A percentile compares a stretch with the other conserved stretches of the same genome.
phyloP scores from a whole-genome alignment of 2,113 vertebrate species.

The Scartelaos histophorus region DNA sequence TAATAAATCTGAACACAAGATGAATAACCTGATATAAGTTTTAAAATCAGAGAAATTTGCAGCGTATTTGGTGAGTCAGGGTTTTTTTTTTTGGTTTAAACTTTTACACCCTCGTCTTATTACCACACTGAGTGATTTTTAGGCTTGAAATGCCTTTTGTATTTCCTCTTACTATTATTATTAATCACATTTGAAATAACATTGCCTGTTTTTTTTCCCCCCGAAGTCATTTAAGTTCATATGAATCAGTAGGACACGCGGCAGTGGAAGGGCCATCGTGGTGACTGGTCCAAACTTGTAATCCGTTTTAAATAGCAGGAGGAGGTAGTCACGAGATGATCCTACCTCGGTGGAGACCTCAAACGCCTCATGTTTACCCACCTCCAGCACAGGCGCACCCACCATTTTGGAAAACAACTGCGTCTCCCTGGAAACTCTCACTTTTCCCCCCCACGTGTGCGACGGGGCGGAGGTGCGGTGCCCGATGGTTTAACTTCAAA shows the following conservation, averaged over 20 bases:
- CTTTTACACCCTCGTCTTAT: neutral
- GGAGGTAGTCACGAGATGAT: slow-evolving; percentile 40
- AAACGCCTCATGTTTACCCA: slow-evolving; percentile 66
- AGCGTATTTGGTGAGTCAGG: neutral
- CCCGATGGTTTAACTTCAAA: slow-evolving; percentile 9
- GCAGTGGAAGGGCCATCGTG: slow-evolving; percentile 2
- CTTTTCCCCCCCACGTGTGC: neutral
- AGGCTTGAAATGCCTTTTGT: neutral
- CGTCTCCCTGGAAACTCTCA: slow-evolving; percentile 47
- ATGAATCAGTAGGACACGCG: neutral
- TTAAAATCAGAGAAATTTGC: too few relatives aligned
- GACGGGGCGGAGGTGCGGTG: slow-evolving; percentile 16
- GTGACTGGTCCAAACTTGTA: slow-evolving; percentile 57
- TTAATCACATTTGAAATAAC: neutral
- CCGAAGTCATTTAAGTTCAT: slow-evolving; percentile 9
- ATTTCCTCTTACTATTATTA: neutral
- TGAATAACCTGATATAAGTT: too few relatives aligned
- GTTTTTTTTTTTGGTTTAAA: neutral
- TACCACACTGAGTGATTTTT: too few relatives aligned
- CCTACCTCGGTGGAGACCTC: slow-evolving; percentile 54
- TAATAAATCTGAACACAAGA: too few relatives aligned
- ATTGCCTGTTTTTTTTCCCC: neutral
- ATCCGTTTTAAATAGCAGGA: slow-evolving; percentile 32
- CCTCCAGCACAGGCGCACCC: slow-evolving; percentile 54
- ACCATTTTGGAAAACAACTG: slow-evolving; percentile 62